Conservation (phyloP, 2,888 invertebrate genomes). For the Agrilus biguttatus region DNA sequence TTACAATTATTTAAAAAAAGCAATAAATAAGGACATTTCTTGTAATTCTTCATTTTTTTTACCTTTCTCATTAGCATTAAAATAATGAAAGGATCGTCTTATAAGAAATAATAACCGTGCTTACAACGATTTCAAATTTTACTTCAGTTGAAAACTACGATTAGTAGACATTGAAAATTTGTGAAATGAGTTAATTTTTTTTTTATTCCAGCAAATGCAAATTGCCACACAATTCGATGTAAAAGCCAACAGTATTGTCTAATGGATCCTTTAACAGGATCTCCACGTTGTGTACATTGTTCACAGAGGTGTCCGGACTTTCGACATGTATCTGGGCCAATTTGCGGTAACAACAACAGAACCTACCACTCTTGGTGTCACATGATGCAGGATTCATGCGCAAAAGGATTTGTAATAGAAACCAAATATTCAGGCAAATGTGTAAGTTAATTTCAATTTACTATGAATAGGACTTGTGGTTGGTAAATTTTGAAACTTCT, state of each 20-base stretch:
- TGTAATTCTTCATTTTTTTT: no score
- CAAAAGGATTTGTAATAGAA: slow-evolving; percentile 55
- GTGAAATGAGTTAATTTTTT: not conserved
- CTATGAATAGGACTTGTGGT: no score
- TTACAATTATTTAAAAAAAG: no score
- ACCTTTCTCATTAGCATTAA: no score
- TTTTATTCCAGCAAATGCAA: slow-evolving; percentile 41
- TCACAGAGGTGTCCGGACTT: slow-evolving; percentile 41
- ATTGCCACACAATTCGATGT: slow-evolving; percentile 52
- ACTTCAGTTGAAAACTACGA: no score
- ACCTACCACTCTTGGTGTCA: slow-evolving; percentile 69
- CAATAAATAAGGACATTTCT: no score
- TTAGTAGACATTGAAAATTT: no score
- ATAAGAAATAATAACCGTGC: no score
- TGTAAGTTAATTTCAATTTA: slow-evolving; percentile 15
- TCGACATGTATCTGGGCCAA: slow-evolving; percentile 34
- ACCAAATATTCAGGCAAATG: slow-evolving; percentile 53
- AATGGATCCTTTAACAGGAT: slow-evolving; percentile 44
- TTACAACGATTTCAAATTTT: no score
- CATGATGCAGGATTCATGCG: slow-evolving; percentile 63
- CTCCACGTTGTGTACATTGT: slow-evolving; percentile 60
- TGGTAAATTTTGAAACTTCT: no score
- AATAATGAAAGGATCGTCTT: no score
- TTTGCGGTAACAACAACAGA: slow-evolving; percentile 60
- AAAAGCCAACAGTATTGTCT: slow-evolving; percentile 54